Conservation (phyloP, 1,140 invertebrate genomes). For the Ceratitis capitata region DNA sequence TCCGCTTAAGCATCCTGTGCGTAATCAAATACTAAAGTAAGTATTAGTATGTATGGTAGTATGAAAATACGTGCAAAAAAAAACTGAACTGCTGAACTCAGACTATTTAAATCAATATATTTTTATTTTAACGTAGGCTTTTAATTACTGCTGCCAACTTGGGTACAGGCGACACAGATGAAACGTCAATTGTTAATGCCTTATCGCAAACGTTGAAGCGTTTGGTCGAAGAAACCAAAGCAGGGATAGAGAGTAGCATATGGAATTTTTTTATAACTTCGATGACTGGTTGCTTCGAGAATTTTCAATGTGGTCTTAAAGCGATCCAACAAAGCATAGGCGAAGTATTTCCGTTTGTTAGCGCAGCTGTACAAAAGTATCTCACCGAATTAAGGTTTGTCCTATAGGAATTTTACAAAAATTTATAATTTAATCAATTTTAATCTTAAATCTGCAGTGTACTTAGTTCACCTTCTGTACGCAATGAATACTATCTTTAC, state of each 20-base stretch:
- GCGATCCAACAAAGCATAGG: slow-evolving; percentile 21
- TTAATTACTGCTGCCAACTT: slow-evolving; percentile 42
- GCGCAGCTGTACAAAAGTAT: slow-evolving; percentile 42
- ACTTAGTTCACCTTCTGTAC: slow-evolving; percentile 42
- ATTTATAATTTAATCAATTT: not conserved
- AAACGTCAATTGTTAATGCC: slow-evolving; percentile 39
- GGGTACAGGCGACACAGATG: slow-evolving; percentile 39
- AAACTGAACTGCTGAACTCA: not conserved
- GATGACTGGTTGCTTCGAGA: slow-evolving; percentile 44
- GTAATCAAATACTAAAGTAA: slow-evolving; percentile 47
- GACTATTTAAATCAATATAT: not conserved
- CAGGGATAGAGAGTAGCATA: not conserved
- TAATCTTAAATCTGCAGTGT: slow-evolving; percentile 16
- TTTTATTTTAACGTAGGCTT: slow-evolving; percentile 34
- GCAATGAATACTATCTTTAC: slow-evolving; percentile 45
- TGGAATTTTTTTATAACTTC: slow-evolving; percentile 43
- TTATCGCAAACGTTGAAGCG: slow-evolving; percentile 32
- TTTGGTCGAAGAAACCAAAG: slow-evolving; percentile 29
- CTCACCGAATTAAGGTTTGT: slow-evolving; percentile 44
- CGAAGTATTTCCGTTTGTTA: slow-evolving; percentile 40
- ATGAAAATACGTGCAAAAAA: not conserved
- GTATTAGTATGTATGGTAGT: not conserved
- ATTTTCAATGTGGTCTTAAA: slow-evolving; percentile 44
- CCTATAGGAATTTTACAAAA: not conserved
- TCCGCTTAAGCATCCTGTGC: slow-evolving; percentile 45